phyloP scores from a whole-genome alignment of 2,797 vertebrate genomes.

The Chiloscyllium punctatum region DNA sequence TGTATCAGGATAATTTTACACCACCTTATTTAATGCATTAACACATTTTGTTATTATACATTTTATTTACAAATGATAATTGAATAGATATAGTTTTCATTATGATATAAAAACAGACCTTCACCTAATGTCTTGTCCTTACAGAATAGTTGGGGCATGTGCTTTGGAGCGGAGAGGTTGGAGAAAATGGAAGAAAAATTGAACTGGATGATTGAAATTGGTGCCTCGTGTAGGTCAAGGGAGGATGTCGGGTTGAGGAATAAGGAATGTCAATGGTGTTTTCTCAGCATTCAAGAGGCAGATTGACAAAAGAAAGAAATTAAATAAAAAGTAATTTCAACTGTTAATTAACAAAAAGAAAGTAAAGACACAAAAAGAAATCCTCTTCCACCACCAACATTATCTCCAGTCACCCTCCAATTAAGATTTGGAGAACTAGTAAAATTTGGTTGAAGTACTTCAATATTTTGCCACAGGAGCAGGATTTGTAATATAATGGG shows the following conservation, averaged over 20 bases:
- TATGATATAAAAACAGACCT: background rate
- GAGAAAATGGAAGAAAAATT: background rate
- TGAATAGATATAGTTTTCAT: background rate
- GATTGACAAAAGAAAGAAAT: background rate
- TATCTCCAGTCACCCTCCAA: background rate
- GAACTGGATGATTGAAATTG: background rate
- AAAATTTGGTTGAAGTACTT: background rate
- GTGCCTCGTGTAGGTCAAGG: background rate
- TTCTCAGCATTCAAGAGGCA: too few species aligned
- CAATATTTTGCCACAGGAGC: background rate
- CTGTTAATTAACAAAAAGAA: background rate
- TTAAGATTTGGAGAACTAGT: too few species aligned
- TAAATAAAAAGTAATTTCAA: background rate
- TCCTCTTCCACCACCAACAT: background rate
- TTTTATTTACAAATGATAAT: background rate
- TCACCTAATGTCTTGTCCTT: background rate
- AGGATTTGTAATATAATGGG: too few species aligned
- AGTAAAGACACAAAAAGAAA: background rate
- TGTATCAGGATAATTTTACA: background rate
- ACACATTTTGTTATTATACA: background rate
- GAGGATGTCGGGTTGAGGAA: background rate
- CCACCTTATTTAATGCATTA: background rate
- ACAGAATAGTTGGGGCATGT: background rate
- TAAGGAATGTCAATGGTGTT: background rate
- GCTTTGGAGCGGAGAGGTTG: background rate